These are phyloP conservation scores for Sceloporus tristichus DNA, from an alignment of 2,113 vertebrate species.

Conservation along the genomic window DNA sequence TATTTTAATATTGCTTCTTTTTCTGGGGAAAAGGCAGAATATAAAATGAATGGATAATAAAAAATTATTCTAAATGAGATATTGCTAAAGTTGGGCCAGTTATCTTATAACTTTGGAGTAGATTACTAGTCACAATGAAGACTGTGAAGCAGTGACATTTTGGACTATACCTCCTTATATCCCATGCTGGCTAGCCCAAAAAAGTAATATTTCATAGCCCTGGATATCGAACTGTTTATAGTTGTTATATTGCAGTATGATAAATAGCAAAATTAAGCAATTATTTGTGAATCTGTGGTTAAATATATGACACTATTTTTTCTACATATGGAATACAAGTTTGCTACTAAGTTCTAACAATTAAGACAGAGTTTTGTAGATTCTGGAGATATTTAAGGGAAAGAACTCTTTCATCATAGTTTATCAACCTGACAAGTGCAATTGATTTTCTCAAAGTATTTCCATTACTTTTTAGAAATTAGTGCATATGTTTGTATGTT, in stretches of 20 bases:
- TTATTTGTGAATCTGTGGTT: neutral
- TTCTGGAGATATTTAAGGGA: constrained; percentile 56
- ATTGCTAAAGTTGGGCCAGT: neutral
- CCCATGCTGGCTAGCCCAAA: neutral
- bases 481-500: constrained; percentile 36
- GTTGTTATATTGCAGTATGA: neutral
- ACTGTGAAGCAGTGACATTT: no score
- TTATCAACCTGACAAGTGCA: constrained; percentile 64
- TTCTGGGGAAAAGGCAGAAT: no score
- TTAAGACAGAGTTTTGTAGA: constrained; percentile 44
- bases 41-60: no score
- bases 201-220: no score
- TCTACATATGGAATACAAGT: constrained; percentile 18
- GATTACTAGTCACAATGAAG: neutral
- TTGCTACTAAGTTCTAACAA: constrained; percentile 48
- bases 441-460: constrained; percentile 65
- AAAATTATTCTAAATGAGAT: no score
- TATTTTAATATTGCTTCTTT: no score
- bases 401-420: constrained; percentile 53
- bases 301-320: neutral
- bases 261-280: neutral
- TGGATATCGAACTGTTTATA: neutral
- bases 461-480: constrained; percentile 54
- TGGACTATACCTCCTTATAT: neutral
- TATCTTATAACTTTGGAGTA: neutral